These are phyloP conservation scores for Spodoptera littoralis DNA, from an alignment of 2,888 invertebrate species.

Conservation along the genomic window DNA sequence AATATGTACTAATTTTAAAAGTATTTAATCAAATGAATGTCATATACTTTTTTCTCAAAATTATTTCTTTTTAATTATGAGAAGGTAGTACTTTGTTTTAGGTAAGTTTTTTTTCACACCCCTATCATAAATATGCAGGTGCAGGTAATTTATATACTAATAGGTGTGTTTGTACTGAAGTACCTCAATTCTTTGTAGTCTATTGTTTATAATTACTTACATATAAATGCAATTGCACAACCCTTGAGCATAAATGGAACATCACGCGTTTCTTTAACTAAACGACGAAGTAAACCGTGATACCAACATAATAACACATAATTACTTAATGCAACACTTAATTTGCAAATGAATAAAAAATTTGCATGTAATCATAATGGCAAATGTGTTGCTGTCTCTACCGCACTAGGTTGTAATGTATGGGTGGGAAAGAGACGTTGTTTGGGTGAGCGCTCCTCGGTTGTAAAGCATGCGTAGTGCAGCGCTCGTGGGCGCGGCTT, in stretches of 20 bases:
- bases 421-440: slow-evolving; percentile 72
- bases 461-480: slow-evolving; percentile 85
- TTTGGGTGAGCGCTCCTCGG: slow-evolving; percentile 68
- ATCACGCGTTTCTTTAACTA: slow-evolving; percentile 66
- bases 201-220: slow-evolving; percentile 47
- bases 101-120: slow-evolving; percentile 7
- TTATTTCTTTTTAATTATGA: not conserved
- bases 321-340: slow-evolving; percentile 84
- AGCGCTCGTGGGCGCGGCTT: slow-evolving; percentile 82
- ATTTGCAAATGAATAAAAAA: slow-evolving; percentile 86
- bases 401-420: slow-evolving; percentile 55
- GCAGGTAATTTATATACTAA: slow-evolving; percentile 35
- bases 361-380: slow-evolving; percentile 83
- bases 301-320: slow-evolving; percentile 80
- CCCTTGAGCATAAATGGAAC: slow-evolving; percentile 59
- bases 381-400: slow-evolving; percentile 70
- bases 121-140: slow-evolving; percentile 14
- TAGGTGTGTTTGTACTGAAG: slow-evolving; percentile 4
- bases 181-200: slow-evolving; percentile 31
- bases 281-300: slow-evolving; percentile 65
- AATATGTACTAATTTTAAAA: slow-evolving; percentile 26
- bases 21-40: slow-evolving; percentile 1
- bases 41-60: not conserved
- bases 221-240: slow-evolving; percentile 52
- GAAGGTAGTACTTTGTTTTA: slow-evolving; percentile 1